These are phyloP conservation scores for Julus scanicus DNA, from an alignment of 2,888 invertebrate species.

Conservation along the genomic window DNA sequence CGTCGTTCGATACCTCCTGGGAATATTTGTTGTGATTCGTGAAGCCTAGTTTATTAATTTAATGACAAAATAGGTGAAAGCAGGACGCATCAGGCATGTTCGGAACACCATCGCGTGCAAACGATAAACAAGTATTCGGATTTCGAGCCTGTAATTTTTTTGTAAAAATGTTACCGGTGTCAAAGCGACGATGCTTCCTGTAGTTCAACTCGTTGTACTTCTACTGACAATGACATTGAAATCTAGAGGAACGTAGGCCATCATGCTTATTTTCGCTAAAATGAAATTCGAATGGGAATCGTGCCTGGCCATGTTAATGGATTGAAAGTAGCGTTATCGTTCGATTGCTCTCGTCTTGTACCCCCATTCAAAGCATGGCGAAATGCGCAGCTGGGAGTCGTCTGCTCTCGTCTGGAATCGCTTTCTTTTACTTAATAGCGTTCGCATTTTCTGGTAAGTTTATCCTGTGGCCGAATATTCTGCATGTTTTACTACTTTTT, in stretches of 20 bases:
- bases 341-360: neutral
- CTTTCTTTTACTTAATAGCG: neutral
- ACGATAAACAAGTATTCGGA: neutral
- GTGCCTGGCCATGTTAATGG: slow-evolving; percentile 1
- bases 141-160: neutral
- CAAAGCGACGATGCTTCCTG: slow-evolving; percentile 1
- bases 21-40: neutral
- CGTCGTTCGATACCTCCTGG: neutral
- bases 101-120: neutral
- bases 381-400: slow-evolving; percentile 1
- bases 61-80: neutral
- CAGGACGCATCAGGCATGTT: neutral
- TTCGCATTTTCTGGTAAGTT: neutral
- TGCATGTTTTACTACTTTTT: neutral
- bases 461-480: neutral
- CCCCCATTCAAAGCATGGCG: neutral
- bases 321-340: neutral
- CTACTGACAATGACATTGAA: neutral
- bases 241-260: neutral
- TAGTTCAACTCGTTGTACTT: neutral
- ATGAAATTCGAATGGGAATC: neutral
- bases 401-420: neutral
- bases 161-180: neutral
- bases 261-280: neutral
- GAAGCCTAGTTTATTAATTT: neutral